Base-by-base conservation (phyloP, 2,888 invertebrate genomes). In the Drosophila fungiperda region DNA sequence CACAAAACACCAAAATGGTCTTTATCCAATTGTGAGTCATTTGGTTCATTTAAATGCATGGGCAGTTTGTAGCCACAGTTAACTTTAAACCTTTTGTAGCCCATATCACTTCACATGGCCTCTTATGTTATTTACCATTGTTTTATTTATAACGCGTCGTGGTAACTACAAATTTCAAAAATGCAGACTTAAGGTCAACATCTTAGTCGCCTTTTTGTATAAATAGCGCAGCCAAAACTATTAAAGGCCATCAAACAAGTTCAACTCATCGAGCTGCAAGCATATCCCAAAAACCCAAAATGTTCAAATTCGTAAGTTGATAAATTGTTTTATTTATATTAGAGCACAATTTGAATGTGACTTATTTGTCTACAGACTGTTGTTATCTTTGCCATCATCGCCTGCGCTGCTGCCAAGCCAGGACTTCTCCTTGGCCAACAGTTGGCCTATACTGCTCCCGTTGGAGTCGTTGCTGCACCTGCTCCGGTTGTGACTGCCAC, bases 281-380 rank as follows among this genome's bases (percentile, higher is more conserved):
- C 64, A 64, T 59, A 40, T 26, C 52, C 53, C 15, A 15, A 60
- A 48, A 2, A 4, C 17, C 5, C 70, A 80, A 77, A 2, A 88
- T 88, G 88, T 81, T 82, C 66, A 87, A 88, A 83, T 79, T 58
- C 77, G 82, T 87, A 77, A 79, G 85, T 78, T n/a, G 8, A 33
- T 8, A 4, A 23, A 9, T 15, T 23, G 4, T 1, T 2, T 17
- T 8, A 45, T 32, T 62, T 12, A 23, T 17, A n/a, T n/a, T 29
- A 17, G 11, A 26, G 11, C n/a, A 32, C 17, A 29, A 12, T 11
- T 29, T 50, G 17, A 50, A 29, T 29, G 23, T 23, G 15, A 15
- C 23, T 11, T 17, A 26, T n/a, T 26, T 29, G 29, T 29, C 26
- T n/a, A 3, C 23, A 23, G 23, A 23, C 23, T 23, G 23, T 80